Evolutionary conservation across 1,140 invertebrate species (phyloP), one percentile per base, ranked within the genome.

Genomic region (Heliconius hermathena): DNA sequence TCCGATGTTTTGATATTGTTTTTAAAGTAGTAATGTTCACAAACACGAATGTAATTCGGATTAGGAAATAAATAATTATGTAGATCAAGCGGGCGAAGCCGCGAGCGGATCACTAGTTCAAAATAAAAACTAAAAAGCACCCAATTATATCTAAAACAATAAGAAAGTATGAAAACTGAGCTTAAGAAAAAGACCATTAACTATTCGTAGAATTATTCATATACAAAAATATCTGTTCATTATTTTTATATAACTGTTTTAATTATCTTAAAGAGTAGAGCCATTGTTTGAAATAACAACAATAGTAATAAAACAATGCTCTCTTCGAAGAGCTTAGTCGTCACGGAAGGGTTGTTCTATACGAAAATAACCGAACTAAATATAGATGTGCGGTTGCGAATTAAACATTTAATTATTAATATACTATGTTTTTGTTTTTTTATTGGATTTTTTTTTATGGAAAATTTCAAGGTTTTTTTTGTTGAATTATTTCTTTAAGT

Each of bases 181-280:
- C 6, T 60, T 11, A n/a, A n/a, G 57, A 60, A 26, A 60, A 2
- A 60, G 57, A 22, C 9, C 22, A 26, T 60, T 26, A 60, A 60
- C 29, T 66, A 66, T 66, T 66, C 60, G 9, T 8, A 66, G 13
- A 26, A 66, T 29, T 66, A 66, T 66, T 26, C 73, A 77, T 72
- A 57, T 78, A 78, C 41, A 60, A 71, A 73, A 73, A 78, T 72
- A 76, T 22, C 60, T 41, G 74, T 76, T 60, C 71, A 72, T 78
- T 46, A 78, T 78, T 78, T 29, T 78, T 73, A 71, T 60, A 46
- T 78, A 78, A 78, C 71, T 57, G 76, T 78, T 78, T 78, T 78
- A 78, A 78, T 78, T 78, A 78, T 78, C 76, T 78, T 78, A 78
- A 78, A 78, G 76, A 73, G 71, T 60, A 46, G 4, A 4, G 3